phyloP scores from a whole-genome alignment of 1,140 invertebrate species.

The Asobara japonica region DNA sequence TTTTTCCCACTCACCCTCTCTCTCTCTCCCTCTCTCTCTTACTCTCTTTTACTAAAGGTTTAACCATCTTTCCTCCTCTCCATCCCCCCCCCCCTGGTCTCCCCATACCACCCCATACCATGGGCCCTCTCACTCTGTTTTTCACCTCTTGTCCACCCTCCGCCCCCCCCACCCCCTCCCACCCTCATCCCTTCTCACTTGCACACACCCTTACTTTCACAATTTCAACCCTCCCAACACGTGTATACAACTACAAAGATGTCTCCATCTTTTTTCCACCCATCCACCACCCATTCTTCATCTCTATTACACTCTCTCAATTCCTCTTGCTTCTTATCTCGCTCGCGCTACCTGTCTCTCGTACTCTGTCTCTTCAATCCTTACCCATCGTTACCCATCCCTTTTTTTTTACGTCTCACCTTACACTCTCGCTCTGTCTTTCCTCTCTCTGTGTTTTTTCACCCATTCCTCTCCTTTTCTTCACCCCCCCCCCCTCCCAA shows the following conservation, averaged over 20 bases:
- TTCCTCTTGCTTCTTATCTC: too few relatives aligned
- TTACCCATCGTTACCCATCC: background rate
- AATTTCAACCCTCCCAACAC: background rate
- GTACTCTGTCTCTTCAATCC: background rate
- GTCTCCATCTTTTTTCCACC: background rate
- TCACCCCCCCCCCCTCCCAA: background rate
- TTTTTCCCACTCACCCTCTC: background rate
- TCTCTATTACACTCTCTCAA: background rate
- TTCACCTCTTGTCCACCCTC: background rate
- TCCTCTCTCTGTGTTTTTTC: conserved; percentile 10
- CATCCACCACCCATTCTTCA: background rate
- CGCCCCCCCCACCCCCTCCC: background rate
- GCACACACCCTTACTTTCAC: background rate
- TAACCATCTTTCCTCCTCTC: conserved; percentile 33
- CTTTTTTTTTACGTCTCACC: conserved; percentile 8
- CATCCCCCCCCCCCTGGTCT: conserved; percentile 35
- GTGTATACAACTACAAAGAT: background rate
- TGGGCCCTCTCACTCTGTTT: conserved; percentile 16
- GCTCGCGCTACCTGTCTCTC: background rate
- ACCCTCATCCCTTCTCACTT: background rate
- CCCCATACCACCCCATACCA: conserved; percentile 34
- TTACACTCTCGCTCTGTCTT: conserved; percentile 17
- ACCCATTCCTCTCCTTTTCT: background rate
- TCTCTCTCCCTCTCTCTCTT: background rate
- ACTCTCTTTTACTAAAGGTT: conserved; percentile 27